Conservation (phyloP, 2,888 invertebrate genomes). For the Nowickia ferox region DNA sequence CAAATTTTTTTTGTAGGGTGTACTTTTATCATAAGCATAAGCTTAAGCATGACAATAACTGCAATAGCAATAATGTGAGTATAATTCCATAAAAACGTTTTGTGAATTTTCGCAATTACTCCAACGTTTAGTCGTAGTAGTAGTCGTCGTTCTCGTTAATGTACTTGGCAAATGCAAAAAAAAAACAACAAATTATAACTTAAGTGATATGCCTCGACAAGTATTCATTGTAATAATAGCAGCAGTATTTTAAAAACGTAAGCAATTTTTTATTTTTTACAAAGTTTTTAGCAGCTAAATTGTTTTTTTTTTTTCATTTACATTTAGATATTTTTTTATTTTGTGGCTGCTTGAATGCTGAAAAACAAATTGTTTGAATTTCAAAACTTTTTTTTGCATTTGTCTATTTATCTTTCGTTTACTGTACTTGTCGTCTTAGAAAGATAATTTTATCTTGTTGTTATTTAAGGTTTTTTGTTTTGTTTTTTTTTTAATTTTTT, state of each 20-base stretch:
- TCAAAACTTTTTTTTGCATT: constrained; percentile 63
- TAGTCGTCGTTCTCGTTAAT: constrained; percentile 15
- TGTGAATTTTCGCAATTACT: constrained; percentile 42
- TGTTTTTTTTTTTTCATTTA: constrained; percentile 37
- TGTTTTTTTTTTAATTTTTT: neutral
- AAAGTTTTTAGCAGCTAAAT: constrained; percentile 55
- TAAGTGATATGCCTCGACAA: constrained; percentile 12
- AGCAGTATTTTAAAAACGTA: constrained; percentile 61
- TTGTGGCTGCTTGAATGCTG: constrained; percentile 36
- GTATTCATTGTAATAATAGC: constrained; percentile 33
- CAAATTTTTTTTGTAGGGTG: neutral
- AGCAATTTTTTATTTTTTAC: constrained; percentile 53
- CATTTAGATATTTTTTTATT: constrained; percentile 9
- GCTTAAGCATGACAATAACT: constrained; percentile 19
- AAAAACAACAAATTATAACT: constrained; percentile 17
- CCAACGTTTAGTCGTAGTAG: constrained; percentile 23
- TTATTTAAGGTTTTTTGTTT: constrained; percentile 33
- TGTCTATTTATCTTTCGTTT: constrained; percentile 51
- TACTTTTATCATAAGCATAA: neutral
- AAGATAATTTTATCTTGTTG: constrained; percentile 45
- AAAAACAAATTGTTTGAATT: constrained; percentile 65
- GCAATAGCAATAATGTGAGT: constrained; percentile 19
- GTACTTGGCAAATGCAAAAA: constrained; percentile 21
- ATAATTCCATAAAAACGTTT: constrained; percentile 32
- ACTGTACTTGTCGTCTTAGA: constrained; percentile 59